phyloP scores from a whole-genome alignment of 2,113 vertebrate genomes.

The Suncus etruscus region DNA sequence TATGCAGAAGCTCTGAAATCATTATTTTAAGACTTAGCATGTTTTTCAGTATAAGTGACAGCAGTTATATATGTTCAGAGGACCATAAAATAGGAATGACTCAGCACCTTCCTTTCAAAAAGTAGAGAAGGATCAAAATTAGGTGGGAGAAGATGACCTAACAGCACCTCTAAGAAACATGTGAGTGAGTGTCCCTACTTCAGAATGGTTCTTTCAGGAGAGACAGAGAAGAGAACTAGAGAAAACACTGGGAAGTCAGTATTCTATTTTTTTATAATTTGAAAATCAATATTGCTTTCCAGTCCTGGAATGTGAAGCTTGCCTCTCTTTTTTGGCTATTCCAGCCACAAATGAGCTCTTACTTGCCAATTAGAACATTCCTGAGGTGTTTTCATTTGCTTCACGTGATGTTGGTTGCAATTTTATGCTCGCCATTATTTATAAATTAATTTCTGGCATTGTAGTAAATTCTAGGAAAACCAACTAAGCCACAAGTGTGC shows the following conservation, averaged over 20 bases:
- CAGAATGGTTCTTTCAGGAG: slow-evolving; percentile 77
- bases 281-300: slow-evolving; percentile 85
- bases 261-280: slow-evolving; percentile 84
- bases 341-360: slow-evolving; percentile 77
- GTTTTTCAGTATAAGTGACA: slow-evolving; percentile 80
- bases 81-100: slow-evolving; percentile 71
- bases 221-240: slow-evolving; percentile 77
- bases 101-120: slow-evolving; percentile 68
- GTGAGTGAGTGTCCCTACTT: slow-evolving; percentile 66
- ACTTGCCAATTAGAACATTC: slow-evolving; percentile 88
- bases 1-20: slow-evolving; percentile 79
- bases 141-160: slow-evolving; percentile 50
- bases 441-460: slow-evolving; percentile 90
- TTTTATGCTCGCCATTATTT: slow-evolving; percentile 87
- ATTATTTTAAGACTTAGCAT: slow-evolving; percentile 80
- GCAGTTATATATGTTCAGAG: slow-evolving; percentile 78
- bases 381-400: slow-evolving; percentile 86
- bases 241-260: slow-evolving; percentile 81
- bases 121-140: slow-evolving; percentile 64
- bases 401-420: slow-evolving; percentile 85
- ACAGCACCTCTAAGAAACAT: slow-evolving; percentile 61
- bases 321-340: slow-evolving; percentile 80
- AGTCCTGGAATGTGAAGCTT: slow-evolving; percentile 82
- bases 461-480: slow-evolving; percentile 88
- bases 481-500: slow-evolving; percentile 85